Evolutionary conservation across 2,888 invertebrate species (phyloP).

Genomic region (Strigamia crassipes): DNA sequence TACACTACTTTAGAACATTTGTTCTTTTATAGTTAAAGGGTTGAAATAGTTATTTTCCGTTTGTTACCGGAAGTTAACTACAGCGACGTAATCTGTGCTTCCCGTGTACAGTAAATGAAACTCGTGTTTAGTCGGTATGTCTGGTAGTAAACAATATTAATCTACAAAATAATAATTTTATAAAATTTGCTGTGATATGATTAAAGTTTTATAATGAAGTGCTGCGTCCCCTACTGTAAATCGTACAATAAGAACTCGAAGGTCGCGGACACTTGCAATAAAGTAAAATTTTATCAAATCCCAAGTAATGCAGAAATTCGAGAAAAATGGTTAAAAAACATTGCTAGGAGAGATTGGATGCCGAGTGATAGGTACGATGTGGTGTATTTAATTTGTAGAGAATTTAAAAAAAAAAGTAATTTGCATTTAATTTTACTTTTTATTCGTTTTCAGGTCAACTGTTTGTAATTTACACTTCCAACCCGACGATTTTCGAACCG

Average conservation of each 20-base stretch:
- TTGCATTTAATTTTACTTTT: neutral
- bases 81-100: too few relatives aligned
- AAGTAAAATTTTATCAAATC: constrained; percentile 27
- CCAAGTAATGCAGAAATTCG: constrained; percentile 5
- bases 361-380: neutral
- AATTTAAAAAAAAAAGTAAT: too few relatives aligned
- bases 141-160: too few relatives aligned
- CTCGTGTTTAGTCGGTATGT: too few relatives aligned
- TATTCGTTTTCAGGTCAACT: neutral
- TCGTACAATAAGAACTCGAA: neutral
- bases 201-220: neutral
- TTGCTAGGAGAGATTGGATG: neutral
- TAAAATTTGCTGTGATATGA: too few relatives aligned
- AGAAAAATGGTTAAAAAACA: constrained; percentile 8
- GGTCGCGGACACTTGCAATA: neutral
- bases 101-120: too few relatives aligned
- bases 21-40: too few relatives aligned
- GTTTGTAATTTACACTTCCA: constrained; percentile 20
- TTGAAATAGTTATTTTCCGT: too few relatives aligned
- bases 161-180: too few relatives aligned
- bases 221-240: neutral
- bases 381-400: too few relatives aligned
- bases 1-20: too few relatives aligned
- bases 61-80: too few relatives aligned
- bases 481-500: constrained; percentile 13